Percentiles rank a stretch among this genome's conserved stretches.
Evolutionary conservation across 92 coral and sea anemone species (phyloP).

Genomic region (Zoanthus solanderi): DNA sequence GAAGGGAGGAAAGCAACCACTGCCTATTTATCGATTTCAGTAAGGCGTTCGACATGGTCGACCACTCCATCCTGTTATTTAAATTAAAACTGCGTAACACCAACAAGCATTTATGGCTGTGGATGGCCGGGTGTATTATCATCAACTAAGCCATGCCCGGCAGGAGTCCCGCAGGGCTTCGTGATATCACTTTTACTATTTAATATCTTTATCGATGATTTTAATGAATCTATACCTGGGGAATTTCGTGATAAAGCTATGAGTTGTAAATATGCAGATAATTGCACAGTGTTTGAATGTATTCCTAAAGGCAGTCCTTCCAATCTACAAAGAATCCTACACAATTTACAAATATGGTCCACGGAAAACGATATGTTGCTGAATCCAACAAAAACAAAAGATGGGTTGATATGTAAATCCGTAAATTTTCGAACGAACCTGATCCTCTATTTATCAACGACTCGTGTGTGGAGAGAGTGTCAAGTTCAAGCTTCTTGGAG

Average conservation of each 20-base stretch:
- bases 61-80: neutral
- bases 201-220: constrained; percentile 30
- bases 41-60: neutral
- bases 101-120: neutral
- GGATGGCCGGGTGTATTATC: constrained; percentile 1
- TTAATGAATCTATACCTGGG: constrained; percentile 3
- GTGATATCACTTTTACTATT: neutral
- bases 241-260: neutral
- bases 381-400: constrained; percentile 16
- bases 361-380: constrained; percentile 3
- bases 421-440: neutral
- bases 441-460: neutral
- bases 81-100: neutral
- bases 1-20: neutral
- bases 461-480: neutral
- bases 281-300: constrained; percentile 22
- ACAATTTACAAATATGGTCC: constrained; percentile 8
- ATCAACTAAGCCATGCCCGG: constrained; percentile 37
- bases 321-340: constrained; percentile 7
- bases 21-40: neutral
- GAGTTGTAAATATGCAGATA: neutral
- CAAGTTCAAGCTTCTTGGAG: neutral
- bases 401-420: neutral
- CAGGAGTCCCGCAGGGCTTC: constrained; percentile 2
- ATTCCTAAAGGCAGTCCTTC: neutral